Base-by-base conservation (phyloP, 1,140 invertebrate species). In the Monomorium pharaonis region DNA sequence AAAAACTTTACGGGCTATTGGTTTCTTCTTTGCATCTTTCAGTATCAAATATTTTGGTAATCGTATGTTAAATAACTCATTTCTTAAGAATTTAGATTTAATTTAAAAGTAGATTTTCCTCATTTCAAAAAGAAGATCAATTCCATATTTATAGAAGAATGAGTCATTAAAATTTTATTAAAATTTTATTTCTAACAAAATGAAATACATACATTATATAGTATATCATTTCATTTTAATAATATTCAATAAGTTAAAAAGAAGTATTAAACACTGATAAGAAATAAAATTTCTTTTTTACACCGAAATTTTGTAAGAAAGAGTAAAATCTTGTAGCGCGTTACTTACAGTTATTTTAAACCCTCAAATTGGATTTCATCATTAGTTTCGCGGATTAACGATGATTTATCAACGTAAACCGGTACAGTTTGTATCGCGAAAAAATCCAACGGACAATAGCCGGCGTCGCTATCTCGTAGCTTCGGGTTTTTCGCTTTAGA, bases 361-460 rank as follows among this genome's bases (percentile, higher is more conserved):
- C 10, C 27, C 24, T 30, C 27, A 27, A 84, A 84, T 84, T 65
- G 42, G 24, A n/a, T 54, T 18, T 44, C 44, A 44, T 54, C 27
- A 37, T 16, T 6, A 42, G 16, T 6, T 14, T 9, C 24, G 18
- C 4, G 42, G 70, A 75, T 76, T 51, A 49, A 63, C 14, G 18
- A 72, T 33, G 51, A 83, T 83, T 72, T 72, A 83, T 83, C 54
- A 30, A 54, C 14, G 33, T 18, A 54, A 54, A 54, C 21, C 24
- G 75, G 16, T 77, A 42, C n/a, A 33, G n/a, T 47, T n/a, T 90
- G 89, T 90, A 90, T 90, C 89, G 89, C 85, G 88, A 80, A 90
- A 89, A 89, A 89, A 85, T 86, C 78, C 80, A 14, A 27, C 62
- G 72, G 67, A 90, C 88, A 90, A 89, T 91, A 81, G 62, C 42